Evolutionary conservation across 2,113 vertebrate genomes (phyloP).

Genomic region (Xenopus borealis): DNA sequence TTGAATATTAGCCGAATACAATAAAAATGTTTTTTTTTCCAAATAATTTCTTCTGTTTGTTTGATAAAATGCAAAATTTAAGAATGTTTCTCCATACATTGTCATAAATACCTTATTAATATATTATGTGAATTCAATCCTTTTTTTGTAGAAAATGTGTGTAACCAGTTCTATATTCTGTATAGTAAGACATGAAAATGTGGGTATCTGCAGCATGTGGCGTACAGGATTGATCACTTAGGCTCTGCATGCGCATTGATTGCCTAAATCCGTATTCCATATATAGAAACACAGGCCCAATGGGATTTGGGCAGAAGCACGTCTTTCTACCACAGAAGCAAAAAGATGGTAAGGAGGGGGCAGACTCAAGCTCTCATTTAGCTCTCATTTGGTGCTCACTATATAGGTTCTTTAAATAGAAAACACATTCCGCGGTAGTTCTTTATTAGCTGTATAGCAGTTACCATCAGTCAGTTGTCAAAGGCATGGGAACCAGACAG

Average conservation of each 20-base stretch:
- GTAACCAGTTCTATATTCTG: neutral
- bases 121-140: too few species aligned
- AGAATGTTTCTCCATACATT: too few species aligned
- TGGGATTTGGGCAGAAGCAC: neutral
- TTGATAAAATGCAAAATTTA: too few species aligned
- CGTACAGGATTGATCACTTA: slow-evolving; percentile 12
- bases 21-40: too few species aligned
- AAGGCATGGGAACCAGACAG: neutral
- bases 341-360: neutral
- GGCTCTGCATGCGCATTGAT: slow-evolving; percentile 5
- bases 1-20: too few species aligned
- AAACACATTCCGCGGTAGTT: neutral
- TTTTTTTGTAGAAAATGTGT: too few species aligned
- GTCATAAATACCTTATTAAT: too few species aligned
- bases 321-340: slow-evolving; percentile 8
- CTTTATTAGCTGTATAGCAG: neutral
- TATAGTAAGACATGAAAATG: neutral
- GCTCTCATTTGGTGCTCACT: neutral
- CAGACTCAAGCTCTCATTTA: neutral
- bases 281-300: slow-evolving; percentile 19
- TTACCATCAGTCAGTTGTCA: neutral
- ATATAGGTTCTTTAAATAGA: neutral
- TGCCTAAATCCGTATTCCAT: slow-evolving; percentile 35
- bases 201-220: neutral
- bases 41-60: too few species aligned